A percentile compares a stretch with the other conserved stretches of the same genome.
Conservation (phyloP, 2,113 vertebrate genomes). For the Xiphophorus couchianus region DNA sequence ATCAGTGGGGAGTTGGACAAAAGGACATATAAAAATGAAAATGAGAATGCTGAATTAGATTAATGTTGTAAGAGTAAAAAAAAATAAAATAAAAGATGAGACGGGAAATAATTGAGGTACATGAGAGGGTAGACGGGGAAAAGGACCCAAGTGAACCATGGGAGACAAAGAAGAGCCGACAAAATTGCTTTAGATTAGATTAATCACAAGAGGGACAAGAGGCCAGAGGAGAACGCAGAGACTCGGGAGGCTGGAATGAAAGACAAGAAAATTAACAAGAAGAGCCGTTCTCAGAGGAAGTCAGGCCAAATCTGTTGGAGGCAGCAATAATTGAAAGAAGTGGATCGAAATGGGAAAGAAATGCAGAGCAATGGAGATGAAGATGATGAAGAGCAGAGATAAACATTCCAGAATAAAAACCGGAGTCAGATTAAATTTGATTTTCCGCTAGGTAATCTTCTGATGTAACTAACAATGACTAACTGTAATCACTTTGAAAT, state of each 20-base stretch:
- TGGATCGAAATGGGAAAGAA: conserved; percentile 5
- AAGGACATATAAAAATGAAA: background rate
- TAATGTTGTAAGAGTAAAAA: background rate
- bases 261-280: conserved; percentile 28
- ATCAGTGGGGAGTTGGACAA: conserved; percentile 6
- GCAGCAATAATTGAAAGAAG: conserved; percentile 6
- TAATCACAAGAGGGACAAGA: background rate
- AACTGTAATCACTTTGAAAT: background rate
- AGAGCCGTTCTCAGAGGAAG: conserved; percentile 20
- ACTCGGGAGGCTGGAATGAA: conserved; percentile 17
- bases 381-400: background rate
- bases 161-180: background rate
- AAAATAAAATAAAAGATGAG: background rate
- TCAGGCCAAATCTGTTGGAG: conserved; percentile 21
- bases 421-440: background rate
- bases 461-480: background rate
- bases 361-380: conserved; percentile 21
- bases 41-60: background rate
- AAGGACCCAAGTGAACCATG: background rate
- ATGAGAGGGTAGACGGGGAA: background rate
- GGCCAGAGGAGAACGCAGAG: background rate
- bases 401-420: background rate
- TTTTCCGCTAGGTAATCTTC: background rate
- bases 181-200: background rate
- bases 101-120: background rate